These are phyloP conservation scores for Ptychodera flava DNA, from an alignment of 35 echinoderm and acorn worm genomes.

Conservation along the genomic window DNA sequence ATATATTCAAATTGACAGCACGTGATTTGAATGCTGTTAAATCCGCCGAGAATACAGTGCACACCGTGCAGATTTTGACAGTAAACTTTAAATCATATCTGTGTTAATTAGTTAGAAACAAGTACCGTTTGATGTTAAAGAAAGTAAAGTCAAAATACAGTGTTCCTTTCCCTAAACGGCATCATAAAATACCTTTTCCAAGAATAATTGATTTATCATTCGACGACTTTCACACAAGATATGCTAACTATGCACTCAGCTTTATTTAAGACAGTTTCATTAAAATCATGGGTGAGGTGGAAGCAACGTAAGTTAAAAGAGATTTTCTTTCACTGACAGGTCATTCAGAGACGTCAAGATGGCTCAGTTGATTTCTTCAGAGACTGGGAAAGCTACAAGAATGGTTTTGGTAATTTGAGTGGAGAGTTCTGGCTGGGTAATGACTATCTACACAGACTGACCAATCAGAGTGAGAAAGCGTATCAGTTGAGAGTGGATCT, in stretches of 20 bases:
- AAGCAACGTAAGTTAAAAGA: neutral
- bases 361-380: constrained; percentile 52
- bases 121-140: too few species aligned
- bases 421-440: constrained; percentile 49
- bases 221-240: neutral
- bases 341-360: constrained; percentile 52
- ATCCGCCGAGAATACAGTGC: too few species aligned
- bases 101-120: too few species aligned
- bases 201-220: neutral
- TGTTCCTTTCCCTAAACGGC: neutral
- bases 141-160: too few species aligned
- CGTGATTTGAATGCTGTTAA: too few species aligned
- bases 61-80: too few species aligned
- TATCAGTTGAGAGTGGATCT: too few species aligned
- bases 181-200: neutral
- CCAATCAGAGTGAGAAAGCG: too few species aligned
- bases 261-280: neutral
- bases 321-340: constrained; percentile 21
- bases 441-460: constrained; percentile 20
- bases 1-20: too few species aligned
- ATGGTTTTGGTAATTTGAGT: constrained; percentile 38
- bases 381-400: too few species aligned
- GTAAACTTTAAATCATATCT: too few species aligned
- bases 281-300: neutral
- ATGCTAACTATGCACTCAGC: neutral